Evolutionary conservation across 2,888 invertebrate genomes (phyloP).

Genomic region (Andrena minutula): DNA sequence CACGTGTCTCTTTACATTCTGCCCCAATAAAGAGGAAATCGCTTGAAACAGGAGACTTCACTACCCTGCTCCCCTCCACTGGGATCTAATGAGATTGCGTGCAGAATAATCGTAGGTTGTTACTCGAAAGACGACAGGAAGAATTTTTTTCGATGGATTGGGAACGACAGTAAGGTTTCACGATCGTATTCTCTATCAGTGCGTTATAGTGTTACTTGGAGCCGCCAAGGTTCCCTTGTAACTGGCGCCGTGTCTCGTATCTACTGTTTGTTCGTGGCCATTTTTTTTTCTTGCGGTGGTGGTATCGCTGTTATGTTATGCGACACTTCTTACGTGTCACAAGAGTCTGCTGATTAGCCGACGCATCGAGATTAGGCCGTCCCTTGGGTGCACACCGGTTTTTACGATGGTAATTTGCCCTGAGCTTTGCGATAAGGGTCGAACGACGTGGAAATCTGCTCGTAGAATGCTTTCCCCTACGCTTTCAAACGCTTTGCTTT

Average conservation of each 20-base stretch:
- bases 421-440: constrained; percentile 43
- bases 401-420: constrained; percentile 53
- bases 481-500: neutral
- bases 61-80: neutral
- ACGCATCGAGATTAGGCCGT: constrained; percentile 52
- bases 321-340: constrained; percentile 43
- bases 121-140: neutral
- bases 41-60: neutral
- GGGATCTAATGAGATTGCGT: neutral
- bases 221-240: neutral
- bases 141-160: neutral
- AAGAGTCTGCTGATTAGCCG: constrained; percentile 50
- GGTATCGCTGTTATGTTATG: constrained; percentile 38
- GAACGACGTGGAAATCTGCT: constrained; percentile 18
- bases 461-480: neutral
- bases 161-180: constrained; percentile 20
- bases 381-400: constrained; percentile 29
- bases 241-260: constrained; percentile 17
- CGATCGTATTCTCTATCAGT: constrained; percentile 9
- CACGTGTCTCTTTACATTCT: no score
- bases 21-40: neutral
- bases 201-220: constrained; percentile 10
- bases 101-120: no score
- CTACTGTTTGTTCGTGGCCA: constrained; percentile 23
- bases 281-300: constrained; percentile 13